Base-by-base conservation (phyloP, 1,140 invertebrate species). In the Trachymyrmex septentrionalis region DNA sequence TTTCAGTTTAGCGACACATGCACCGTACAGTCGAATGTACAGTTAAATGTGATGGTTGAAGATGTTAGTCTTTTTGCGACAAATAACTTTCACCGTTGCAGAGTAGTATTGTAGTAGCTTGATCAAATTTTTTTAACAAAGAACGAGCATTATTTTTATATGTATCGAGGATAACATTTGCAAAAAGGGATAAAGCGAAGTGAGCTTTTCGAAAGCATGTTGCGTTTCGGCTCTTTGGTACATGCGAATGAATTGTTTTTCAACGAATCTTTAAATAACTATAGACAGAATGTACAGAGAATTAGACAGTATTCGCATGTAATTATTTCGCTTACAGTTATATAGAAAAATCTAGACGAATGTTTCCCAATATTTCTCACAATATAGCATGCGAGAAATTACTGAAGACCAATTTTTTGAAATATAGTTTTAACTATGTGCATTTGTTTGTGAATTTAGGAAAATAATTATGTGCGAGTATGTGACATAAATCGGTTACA, bases 401-500 rank as follows among this genome's bases (percentile, higher is more conserved):
- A 78, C n/a, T 66, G 14, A 66, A 64, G 6, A 50, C 10, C 5
- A 30, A 66, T 50, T 30, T 66, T 80, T 67, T 55, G 3, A 55
- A 24, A 57, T 57, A 55, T 27, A 34, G 2, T n/a, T 48, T 38
- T 55, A 12, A 19, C 21, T 64, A 10, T 16, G 19, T 12, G 21
- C 57, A 27, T 63, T 77, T 7, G 0, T 38, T 21, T 75, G 3
- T 30, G 44, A 67, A 78, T 9, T 21, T 80, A 64, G 14, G n/a
- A 67, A 53, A 48, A 69, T 80, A 80, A 80, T 81, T 69, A 81
- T n/a, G 16, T 81, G 64, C 64, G 77, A 57, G n/a, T 81, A 57
- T 16, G 30, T 34, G 48, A 38, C 10, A 69, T 24, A 80, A 80
- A 69, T 69, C 14, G n/a, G 27, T 16, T 71, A 71, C 48, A 24